Evolutionary conservation across 2,113 vertebrate genomes (phyloP).

Genomic region (Panthera leo): DNA sequence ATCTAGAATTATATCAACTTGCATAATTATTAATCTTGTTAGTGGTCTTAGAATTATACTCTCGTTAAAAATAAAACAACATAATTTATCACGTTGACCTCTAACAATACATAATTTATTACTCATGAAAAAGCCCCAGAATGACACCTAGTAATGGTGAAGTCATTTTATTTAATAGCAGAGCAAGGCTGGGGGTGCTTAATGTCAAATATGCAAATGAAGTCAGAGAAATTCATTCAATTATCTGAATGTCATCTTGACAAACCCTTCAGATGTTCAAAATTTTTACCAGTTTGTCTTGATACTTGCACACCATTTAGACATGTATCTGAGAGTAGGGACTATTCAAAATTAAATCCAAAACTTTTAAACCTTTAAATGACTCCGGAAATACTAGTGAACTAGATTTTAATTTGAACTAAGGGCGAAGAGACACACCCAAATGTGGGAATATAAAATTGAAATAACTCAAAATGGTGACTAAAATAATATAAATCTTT

Average conservation of each 20-base stretch:
- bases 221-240: not conserved
- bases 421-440: not conserved
- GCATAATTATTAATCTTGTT: not conserved
- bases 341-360: not conserved
- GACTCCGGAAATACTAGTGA: not conserved
- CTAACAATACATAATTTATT: constrained; percentile 30
- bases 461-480: constrained; percentile 24
- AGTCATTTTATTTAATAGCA: not conserved
- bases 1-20: not conserved
- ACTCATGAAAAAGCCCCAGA: constrained; percentile 7
- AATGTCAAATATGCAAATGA: not conserved
- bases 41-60: not conserved
- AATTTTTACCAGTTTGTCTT: not conserved
- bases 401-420: not conserved
- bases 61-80: constrained; percentile 55
- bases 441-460: not conserved
- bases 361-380: not conserved
- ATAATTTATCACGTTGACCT: constrained; percentile 40
- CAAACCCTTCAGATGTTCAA: not conserved
- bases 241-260: not conserved
- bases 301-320: not conserved
- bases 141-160: not conserved
- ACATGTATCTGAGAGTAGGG: not conserved
- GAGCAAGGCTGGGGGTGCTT: not conserved
- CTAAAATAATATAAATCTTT: constrained; percentile 46